Conservation (phyloP, 2,113 vertebrate genomes). For the Boulengerochromis microlepis region DNA sequence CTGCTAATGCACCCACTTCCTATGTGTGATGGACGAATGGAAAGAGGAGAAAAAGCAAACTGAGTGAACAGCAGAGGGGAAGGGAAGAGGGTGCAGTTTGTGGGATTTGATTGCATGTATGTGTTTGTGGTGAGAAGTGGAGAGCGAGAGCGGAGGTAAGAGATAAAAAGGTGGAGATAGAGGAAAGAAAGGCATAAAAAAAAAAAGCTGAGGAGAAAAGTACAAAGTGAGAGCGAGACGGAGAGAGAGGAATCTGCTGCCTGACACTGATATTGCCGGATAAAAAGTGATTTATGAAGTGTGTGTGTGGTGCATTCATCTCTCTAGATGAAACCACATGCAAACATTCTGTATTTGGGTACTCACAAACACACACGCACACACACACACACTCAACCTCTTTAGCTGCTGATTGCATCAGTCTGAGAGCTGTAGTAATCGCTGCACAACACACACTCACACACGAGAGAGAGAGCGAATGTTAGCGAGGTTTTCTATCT, state of each 20-base stretch:
- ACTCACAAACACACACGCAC: background rate
- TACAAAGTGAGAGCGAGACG: background rate
- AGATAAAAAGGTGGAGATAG: background rate
- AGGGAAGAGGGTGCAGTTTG: background rate
- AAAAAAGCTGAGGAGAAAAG: background rate
- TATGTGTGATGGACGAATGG: constrained; percentile 35
- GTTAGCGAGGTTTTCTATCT: constrained; percentile 27
- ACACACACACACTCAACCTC: background rate
- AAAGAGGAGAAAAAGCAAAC: background rate
- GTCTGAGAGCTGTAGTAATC: constrained; percentile 27
- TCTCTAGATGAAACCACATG: constrained; percentile 18
- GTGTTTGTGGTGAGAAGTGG: background rate
- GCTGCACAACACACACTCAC: background rate
- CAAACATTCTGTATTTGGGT: constrained; percentile 8
- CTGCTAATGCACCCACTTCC: constrained; percentile 58
- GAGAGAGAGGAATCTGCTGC: background rate
- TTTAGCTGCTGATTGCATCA: constrained; percentile 57
- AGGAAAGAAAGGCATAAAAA: background rate
- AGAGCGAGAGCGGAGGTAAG: background rate
- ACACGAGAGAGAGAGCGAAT: background rate
- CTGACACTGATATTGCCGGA: constrained; percentile 21
- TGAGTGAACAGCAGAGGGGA: background rate
- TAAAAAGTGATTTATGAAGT: constrained; percentile 43
- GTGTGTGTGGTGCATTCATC: background rate
- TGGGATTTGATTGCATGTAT: constrained; percentile 14